A percentile compares a stretch with the other conserved stretches of the same genome.
phyloP scores from a whole-genome alignment of 2,888 invertebrate genomes.

The Oligia strigilis region DNA sequence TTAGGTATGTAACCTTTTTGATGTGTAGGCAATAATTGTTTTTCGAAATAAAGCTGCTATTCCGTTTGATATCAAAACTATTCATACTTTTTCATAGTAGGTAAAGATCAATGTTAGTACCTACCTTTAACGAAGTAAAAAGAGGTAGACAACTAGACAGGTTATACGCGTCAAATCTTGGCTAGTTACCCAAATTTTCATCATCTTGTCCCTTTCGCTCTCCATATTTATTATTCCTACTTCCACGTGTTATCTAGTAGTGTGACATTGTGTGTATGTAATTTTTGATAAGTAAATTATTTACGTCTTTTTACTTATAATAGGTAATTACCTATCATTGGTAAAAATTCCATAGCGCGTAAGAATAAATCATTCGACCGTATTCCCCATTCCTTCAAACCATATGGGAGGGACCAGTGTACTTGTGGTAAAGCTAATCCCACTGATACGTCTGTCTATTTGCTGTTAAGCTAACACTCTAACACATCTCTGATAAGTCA shows the following conservation, averaged over 20 bases:
- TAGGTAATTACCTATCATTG: background rate
- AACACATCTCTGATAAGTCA: constrained; percentile 21
- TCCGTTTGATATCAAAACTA: background rate
- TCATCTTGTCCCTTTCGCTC: background rate
- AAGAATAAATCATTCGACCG: background rate
- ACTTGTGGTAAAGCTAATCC: constrained; percentile 32
- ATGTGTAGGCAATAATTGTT: background rate
- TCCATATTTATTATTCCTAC: background rate
- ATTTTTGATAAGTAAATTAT: background rate
- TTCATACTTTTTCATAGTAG: background rate
- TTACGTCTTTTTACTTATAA: background rate
- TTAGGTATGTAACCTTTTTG: background rate
- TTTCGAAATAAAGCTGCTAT: background rate
- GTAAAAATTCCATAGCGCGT: background rate
- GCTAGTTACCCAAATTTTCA: background rate
- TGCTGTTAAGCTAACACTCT: constrained; percentile 14
- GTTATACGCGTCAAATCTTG: background rate
- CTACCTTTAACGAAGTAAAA: too few relatives aligned
- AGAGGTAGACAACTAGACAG: too few relatives aligned
- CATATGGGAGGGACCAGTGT: background rate
- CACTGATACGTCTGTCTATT: constrained; percentile 36
- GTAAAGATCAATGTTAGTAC: background rate
- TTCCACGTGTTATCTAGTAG: too few relatives aligned
- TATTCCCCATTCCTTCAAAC: background rate
- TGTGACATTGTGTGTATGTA: background rate